Percentiles rank a stretch among this genome's conserved stretches.
Conservation (phyloP, 2,797 vertebrate species). For the Mormyrus hasselquistii region DNA sequence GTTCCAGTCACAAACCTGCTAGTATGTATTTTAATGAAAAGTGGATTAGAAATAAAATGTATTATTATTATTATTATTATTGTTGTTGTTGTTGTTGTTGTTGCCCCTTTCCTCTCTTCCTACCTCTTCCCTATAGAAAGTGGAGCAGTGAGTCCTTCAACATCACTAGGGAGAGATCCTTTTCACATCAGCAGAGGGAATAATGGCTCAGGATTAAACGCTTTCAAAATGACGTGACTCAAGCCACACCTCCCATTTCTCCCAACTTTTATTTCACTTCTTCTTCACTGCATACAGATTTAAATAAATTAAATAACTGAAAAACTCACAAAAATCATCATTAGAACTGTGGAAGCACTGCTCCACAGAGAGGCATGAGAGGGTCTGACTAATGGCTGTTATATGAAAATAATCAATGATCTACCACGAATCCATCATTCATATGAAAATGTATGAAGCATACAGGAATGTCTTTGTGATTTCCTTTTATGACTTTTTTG, state of each 20-base stretch:
- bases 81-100: too few relatives aligned
- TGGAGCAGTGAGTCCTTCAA: background rate
- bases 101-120: background rate
- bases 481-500: background rate
- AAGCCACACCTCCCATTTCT: background rate
- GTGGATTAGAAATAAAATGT: too few relatives aligned
- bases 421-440: background rate
- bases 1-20: too few relatives aligned
- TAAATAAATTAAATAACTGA: background rate
- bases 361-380: background rate
- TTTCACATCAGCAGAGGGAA: background rate
- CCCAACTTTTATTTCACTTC: background rate
- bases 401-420: constrained; percentile 12
- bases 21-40: too few relatives aligned
- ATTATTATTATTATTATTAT: too few relatives aligned
- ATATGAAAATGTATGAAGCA: background rate
- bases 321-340: background rate
- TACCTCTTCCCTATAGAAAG: background rate
- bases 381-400: background rate
- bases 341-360: background rate
- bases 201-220: background rate
- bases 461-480: background rate
- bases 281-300: background rate
- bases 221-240: background rate
- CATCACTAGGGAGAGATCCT: background rate